A percentile compares a stretch with the other conserved stretches of the same genome.
These are phyloP conservation scores for Lamprotornis superbus DNA, from an alignment of 2,113 vertebrate species.

Conservation along the genomic window DNA sequence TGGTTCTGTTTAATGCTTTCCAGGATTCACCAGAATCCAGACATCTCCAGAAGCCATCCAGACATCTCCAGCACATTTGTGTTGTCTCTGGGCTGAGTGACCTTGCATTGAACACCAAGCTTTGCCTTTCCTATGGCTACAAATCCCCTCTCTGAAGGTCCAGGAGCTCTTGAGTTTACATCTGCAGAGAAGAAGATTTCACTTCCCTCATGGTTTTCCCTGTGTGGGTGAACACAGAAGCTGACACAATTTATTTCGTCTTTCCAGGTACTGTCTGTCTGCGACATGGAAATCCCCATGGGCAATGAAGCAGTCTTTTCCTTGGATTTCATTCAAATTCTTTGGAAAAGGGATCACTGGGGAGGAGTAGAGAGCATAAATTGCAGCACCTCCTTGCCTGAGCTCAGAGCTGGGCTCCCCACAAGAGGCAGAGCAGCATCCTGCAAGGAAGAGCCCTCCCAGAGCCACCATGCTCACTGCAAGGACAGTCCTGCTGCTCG, in stretches of 20 bases:
- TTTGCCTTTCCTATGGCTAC: not conserved
- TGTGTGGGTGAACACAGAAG: not conserved
- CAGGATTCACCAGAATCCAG: not conserved
- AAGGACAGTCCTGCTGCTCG: not conserved
- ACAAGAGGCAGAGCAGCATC: not conserved
- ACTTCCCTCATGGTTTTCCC: not conserved
- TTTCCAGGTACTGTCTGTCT: not conserved
- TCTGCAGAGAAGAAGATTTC: not conserved
- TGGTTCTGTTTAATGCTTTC: not conserved
- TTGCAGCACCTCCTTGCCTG: not conserved
- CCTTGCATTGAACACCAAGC: accelerated
- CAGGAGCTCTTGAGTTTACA: accelerated
- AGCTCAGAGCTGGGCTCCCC: not conserved
- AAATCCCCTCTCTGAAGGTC: no score
- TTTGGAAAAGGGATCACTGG: not conserved
- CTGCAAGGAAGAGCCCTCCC: not conserved
- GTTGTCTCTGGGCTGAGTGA: not conserved
- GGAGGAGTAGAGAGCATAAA: not conserved
- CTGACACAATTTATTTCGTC: no score
- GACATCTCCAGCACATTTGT: not conserved
- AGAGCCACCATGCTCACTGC: not conserved
- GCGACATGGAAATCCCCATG: not conserved
- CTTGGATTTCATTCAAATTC: not conserved
- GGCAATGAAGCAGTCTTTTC: accelerated
- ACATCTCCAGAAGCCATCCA: not conserved